Percentiles rank a stretch among this genome's conserved stretches.
These are phyloP conservation scores for Acleris literana DNA, from an alignment of 2,888 invertebrate species.

Conservation along the genomic window DNA sequence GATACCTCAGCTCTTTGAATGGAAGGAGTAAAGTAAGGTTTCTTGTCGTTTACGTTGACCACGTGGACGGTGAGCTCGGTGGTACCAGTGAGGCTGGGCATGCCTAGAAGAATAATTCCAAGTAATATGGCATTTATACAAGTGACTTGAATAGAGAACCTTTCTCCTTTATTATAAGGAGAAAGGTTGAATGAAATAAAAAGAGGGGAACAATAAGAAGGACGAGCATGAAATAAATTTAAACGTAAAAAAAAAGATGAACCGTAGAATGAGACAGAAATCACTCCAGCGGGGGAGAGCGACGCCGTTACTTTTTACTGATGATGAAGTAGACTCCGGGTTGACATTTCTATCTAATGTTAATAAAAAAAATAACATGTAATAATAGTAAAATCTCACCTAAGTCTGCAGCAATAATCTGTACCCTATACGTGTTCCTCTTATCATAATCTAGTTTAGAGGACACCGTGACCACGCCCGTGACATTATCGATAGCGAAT, in stretches of 20 bases:
- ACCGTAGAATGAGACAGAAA: no score
- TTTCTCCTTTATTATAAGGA: no score
- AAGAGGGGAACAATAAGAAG: no score
- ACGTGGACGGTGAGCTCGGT: constrained; percentile 91
- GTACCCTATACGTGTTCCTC: constrained; percentile 90
- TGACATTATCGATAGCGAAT: constrained; percentile 90
- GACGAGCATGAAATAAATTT: no score
- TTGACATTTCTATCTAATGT: no score
- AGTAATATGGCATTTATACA: no score
- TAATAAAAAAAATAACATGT: no score
- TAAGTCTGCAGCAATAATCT: constrained; percentile 91
- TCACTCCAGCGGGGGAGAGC: no score
- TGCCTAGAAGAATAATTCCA: constrained; percentile 76
- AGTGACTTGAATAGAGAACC: neutral
- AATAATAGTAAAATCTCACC: constrained; percentile 66
- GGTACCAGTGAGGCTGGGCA: constrained; percentile 91
- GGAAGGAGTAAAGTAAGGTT: constrained; percentile 91
- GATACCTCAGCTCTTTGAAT: constrained; percentile 91
- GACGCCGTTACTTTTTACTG: no score
- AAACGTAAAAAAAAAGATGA: no score
- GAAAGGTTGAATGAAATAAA: no score
- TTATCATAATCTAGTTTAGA: constrained; percentile 92
- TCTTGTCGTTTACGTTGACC: constrained; percentile 94
- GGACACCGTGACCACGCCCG: constrained; percentile 90
- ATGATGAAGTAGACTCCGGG: no score